Percentiles rank a stretch among this genome's conserved stretches.
Evolutionary conservation across 2,888 invertebrate genomes (phyloP).

Genomic region (Erebia aethiops): DNA sequence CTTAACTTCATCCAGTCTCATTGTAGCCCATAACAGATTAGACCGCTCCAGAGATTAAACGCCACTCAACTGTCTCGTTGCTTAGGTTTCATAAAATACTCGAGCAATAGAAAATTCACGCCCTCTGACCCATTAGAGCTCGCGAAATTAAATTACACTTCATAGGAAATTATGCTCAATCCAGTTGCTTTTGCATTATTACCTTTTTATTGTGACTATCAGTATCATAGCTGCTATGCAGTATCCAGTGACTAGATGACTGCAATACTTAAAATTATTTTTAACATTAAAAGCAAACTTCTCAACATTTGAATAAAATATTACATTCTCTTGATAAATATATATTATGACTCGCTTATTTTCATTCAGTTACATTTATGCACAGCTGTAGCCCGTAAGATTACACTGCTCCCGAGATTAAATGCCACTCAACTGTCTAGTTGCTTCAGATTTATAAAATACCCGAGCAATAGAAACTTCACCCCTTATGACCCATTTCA

Average conservation of each 20-base stretch:
- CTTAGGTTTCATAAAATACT: constrained; percentile 12
- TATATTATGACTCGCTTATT: not conserved
- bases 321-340: not conserved
- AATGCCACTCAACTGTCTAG: constrained; percentile 21
- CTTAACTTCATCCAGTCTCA: not conserved
- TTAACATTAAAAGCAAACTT: too few species aligned
- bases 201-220: too few species aligned
- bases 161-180: too few species aligned
- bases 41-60: constrained; percentile 9
- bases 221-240: too few species aligned
- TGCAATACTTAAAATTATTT: too few species aligned
- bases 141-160: too few species aligned
- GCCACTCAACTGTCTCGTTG: constrained; percentile 25
- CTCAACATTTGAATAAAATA: too few species aligned
- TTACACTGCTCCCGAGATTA: constrained; percentile 6
- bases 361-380: too few species aligned
- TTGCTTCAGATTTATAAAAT: constrained; percentile 21
- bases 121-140: constrained; percentile 1
- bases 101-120: constrained; percentile 5
- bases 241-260: too few species aligned
- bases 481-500: constrained; percentile 1
- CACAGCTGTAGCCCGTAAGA: not conserved
- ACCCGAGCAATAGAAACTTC: constrained; percentile 6
- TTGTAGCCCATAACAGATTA: not conserved
- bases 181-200: too few species aligned